A percentile compares a stretch with the other conserved stretches of the same genome.
These are phyloP conservation scores for Holacanthus passer DNA, from an alignment of 2,113 vertebrate species.

Conservation along the genomic window DNA sequence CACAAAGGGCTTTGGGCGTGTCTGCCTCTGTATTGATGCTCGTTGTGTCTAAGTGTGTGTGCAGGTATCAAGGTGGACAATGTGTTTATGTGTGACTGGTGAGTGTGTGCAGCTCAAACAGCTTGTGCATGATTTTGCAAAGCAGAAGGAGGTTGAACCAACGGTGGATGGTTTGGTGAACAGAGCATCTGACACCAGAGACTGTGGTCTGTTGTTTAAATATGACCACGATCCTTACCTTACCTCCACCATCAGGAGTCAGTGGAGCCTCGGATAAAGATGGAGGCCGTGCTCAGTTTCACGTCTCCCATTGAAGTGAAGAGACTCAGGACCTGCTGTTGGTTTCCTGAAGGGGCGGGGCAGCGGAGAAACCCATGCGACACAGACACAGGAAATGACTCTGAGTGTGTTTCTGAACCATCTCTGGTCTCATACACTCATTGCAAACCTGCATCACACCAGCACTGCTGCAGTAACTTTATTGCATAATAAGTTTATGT, in stretches of 20 bases:
- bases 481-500: too few species aligned
- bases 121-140: not conserved
- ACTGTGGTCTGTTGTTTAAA: not conserved
- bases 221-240: not conserved
- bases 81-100: not conserved
- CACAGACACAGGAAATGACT: too few species aligned
- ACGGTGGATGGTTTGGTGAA: not conserved
- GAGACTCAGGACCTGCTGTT: too few species aligned
- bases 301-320: too few species aligned
- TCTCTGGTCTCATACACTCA: too few species aligned
- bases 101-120: not conserved
- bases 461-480: too few species aligned
- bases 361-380: too few species aligned
- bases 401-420: too few species aligned
- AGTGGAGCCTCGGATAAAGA: not conserved
- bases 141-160: not conserved
- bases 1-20: slow-evolving; percentile 11
- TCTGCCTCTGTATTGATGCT: not conserved
- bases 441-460: too few species aligned
- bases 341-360: too few species aligned
- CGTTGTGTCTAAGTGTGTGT: not conserved
- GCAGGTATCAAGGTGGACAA: not conserved
- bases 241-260: not conserved
- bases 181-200: not conserved
- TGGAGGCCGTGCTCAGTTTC: too few species aligned